These are phyloP conservation scores for Tipula lateralis DNA, from an alignment of 2,888 invertebrate genomes.

Conservation along the genomic window DNA sequence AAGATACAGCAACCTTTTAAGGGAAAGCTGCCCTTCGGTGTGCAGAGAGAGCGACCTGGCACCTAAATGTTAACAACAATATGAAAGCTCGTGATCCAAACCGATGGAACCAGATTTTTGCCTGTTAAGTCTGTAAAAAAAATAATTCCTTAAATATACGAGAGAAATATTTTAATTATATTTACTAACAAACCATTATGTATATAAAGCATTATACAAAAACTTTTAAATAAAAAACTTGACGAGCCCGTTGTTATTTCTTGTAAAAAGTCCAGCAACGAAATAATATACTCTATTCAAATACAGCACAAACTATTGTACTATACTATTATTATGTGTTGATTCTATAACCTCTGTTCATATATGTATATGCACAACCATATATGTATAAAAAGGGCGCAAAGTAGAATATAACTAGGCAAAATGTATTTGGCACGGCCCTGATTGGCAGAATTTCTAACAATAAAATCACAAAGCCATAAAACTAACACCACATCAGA, in stretches of 20 bases:
- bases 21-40: no score
- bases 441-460: background rate
- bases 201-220: background rate
- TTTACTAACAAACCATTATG: background rate
- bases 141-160: no score
- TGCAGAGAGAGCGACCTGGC: no score
- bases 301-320: background rate
- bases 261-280: background rate
- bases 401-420: background rate
- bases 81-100: no score
- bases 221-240: background rate
- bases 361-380: background rate
- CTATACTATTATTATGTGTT: background rate
- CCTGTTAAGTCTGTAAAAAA: no score
- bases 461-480: conserved; percentile 5
- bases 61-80: no score
- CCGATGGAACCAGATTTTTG: no score
- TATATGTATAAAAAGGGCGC: background rate
- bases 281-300: background rate
- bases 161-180: no score
- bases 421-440: background rate
- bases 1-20: no score
- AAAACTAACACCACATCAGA: background rate
- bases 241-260: background rate
- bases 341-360: background rate